Base-by-base conservation (phyloP, 2,888 invertebrate genomes). In the Tanytarsus gracilentus region DNA sequence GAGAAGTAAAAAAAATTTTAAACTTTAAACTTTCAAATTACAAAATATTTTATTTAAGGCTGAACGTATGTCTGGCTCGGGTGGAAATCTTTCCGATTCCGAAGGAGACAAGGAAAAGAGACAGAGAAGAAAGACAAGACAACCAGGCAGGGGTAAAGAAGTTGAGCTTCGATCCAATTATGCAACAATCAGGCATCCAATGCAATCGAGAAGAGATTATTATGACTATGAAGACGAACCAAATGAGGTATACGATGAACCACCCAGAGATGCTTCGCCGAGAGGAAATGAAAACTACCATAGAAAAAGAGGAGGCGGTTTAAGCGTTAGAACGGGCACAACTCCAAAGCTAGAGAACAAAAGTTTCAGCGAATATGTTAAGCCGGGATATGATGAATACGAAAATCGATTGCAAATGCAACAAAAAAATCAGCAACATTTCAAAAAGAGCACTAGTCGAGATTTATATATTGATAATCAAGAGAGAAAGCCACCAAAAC, bases 61-160 rank as follows among this genome's bases (percentile, higher is more conserved):
- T 21, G 58, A 58, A n/a, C 27, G 58, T 23, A 21, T 58, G 26
- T 44, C 52, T 26, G 62, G 59, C 68, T 44, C 72, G n/a, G 68
- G 67, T 62, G 70, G 67, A 27, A n/a, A n/a, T n/a, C 70, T 73
- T 23, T 71, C 78, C 7, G 77, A 77, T 21, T 78, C 76, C 51
- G 79, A 80, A 68, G 77, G 78, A 1, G 80, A 80, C 69, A 74
- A 79, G 64, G 79, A 80, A 63, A 68, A 78, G 66, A 70, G 74
- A 66, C 72, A 72, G 63, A 71, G 73, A 27, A 72, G 71, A 63
- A 78, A 79, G 64, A 69, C 76, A 3, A 72, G 81, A 27, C 44
- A 44, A 18, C 76, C 77, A n/a, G 71, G 73, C 48, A 69, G 70
- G 49, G 67, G 67, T 36, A 69, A 70, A 66, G 74, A 63, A 72